A percentile compares a stretch with the other conserved stretches of the same genome.
These are phyloP conservation scores for Siphonodentalium dalli DNA, from an alignment of 2,888 invertebrate genomes.

Conservation along the genomic window DNA sequence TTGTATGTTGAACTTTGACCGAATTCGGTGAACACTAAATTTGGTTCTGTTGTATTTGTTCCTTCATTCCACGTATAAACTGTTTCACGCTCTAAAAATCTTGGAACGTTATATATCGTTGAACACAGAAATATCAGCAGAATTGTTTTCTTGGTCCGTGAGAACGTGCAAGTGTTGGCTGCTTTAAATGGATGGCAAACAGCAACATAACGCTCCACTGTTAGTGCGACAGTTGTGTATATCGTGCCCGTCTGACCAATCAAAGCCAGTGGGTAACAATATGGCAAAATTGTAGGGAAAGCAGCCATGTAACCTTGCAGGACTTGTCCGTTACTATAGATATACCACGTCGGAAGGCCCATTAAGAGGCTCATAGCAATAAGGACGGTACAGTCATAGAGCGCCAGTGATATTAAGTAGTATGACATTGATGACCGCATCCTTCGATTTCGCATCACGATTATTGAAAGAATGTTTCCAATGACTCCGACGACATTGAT, in stretches of 20 bases:
- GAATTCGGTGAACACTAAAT: conserved; percentile 42
- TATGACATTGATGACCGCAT: conserved; percentile 97
- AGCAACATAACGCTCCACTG: conserved; percentile 90
- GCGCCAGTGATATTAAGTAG: conserved; percentile 88
- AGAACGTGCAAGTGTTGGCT: conserved; percentile 88
- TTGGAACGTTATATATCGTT: conserved; percentile 84
- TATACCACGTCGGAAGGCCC: conserved; percentile 46
- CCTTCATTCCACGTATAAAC: conserved; percentile 20
- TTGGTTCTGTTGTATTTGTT: conserved; percentile 36
- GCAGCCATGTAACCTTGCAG: conserved; percentile 77
- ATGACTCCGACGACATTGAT: conserved; percentile 78
- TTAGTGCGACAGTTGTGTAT: conserved; percentile 77
- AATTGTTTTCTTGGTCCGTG: conserved; percentile 84
- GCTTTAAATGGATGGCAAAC: conserved; percentile 79
- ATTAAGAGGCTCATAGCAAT: conserved; percentile 67
- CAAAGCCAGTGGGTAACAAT: conserved; percentile 79
- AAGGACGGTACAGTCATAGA: conserved; percentile 91
- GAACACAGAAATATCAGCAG: conserved; percentile 82
- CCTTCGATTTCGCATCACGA: conserved; percentile 72
- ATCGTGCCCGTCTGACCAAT: conserved; percentile 92
- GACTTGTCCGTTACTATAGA: conserved; percentile 73
- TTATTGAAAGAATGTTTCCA: conserved; percentile 59
- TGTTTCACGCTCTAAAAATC: conserved; percentile 66
- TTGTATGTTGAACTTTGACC: conserved; percentile 48
- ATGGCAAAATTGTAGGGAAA: conserved; percentile 81